Base-by-base conservation (phyloP, 2,888 invertebrate species). In the Fragum fragum region DNA sequence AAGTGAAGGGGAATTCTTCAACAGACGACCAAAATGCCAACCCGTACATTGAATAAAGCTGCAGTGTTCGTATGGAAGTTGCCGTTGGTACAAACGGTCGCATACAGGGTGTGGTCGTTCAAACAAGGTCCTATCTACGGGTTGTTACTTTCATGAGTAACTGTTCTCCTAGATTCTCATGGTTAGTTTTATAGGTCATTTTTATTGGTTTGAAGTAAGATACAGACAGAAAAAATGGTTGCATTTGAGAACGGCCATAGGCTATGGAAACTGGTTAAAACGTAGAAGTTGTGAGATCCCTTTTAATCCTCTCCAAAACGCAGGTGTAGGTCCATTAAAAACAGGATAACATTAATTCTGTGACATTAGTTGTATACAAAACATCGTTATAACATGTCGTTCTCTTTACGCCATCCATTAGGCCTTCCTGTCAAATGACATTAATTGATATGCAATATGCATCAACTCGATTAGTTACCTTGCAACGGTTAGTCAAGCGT, bases 261-360 rank as follows among this genome's bases (percentile, higher is more conserved):
- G 47, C 18, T 18, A 47, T 2, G 47, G 47, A 47, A 47, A 16
- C 47, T 9, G 5, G 14, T 47, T 47, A 3, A 47, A n/a, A 14
- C 14, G 47, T 2, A 47, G 2, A n/a, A 47, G 47, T 47, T 47
- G n/a, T n/a, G 47, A 47, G 18, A 47, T 14, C n/a, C 47, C 16
- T 47, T 36, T 47, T 47, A 47, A 47, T 47, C 47, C 47, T 47
- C 2, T 47, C 39, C 39, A 26, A 57, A 23, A 26, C 23, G 28
- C 57, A 57, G 57, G 57, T 57, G 57, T 57, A 28, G 26, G 26
- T 57, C 26, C 28, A 57, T 57, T 57, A 57, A 28, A 26, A 26
- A 18, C 26, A 57, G 57, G 57, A 57, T 28, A 47, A 28, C 28
- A 57, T 57, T 57, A 57, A 57, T 57, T 57, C 57, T 57, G 57